Base-by-base conservation (phyloP, 1,140 invertebrate genomes). In the Lordiphosa collinella region DNA sequence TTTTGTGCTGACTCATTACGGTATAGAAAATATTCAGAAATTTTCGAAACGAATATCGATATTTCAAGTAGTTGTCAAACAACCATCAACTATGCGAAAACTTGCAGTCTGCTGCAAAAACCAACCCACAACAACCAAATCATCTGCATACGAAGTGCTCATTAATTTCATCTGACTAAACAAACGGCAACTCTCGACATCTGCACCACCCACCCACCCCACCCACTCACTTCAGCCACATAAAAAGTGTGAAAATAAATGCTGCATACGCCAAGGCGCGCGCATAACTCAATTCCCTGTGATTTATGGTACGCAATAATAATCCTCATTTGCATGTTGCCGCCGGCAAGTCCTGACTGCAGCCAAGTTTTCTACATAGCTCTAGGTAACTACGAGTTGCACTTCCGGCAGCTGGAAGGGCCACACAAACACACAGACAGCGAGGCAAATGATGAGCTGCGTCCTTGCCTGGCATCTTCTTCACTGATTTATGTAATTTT, bases 281-380 rank as follows among this genome's bases (percentile, higher is more conserved):
- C 68, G 59, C 67, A 76, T 76, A 84, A 69, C 78, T 84, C 68
- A 67, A 82, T 84, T 72, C 53, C 14, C 41, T 82, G 64, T 84
- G 78, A 82, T 82, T 82, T 82, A 84, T 76, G 67, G 72, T 61
- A 65, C 68, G 78, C 78, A 82, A 82, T 84, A 82, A 82, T 76
- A 80, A 80, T 82, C 78, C 67, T 50, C 50, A 78, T 84, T 82
- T 80, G 62, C 76, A 82, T 72, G 71, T 76, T 66, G 50, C 56
- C 29, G 51, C 41, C 37, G 46, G 12, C 9, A 41, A 13, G 16
- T 14, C 60, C 35, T 36, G 25, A 37, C 55, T 25, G 47, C 52
- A 65, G 34, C 49, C 62, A 76, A 52, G 61, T 13, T 40, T 52
- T 49, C 41, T 51, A 43, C 10, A 31, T 34, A n/a, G 29, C 36